Evolutionary conservation across 1,140 invertebrate species (phyloP).

Genomic region (Neotoxoptera formosana): DNA sequence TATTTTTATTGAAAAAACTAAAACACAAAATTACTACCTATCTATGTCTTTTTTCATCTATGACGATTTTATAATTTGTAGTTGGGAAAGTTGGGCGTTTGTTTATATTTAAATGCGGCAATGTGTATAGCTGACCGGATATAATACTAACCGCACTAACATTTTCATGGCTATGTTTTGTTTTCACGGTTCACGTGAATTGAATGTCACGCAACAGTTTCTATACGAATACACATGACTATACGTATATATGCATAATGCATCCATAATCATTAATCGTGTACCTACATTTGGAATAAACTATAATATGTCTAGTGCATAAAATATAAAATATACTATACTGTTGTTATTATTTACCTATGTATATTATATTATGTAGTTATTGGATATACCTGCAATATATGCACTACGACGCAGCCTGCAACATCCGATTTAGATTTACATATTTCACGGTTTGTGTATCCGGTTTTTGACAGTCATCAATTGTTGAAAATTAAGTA

Average conservation of each 20-base stretch:
- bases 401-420: neutral
- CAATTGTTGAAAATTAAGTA: neutral
- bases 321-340: neutral
- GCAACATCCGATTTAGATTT: neutral
- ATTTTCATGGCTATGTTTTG: conserved; percentile 53
- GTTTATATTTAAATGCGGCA: neutral
- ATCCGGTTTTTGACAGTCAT: neutral
- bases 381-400: neutral
- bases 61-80: neutral
- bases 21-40: neutral
- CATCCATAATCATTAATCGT: neutral
- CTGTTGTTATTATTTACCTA: neutral
- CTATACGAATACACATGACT: neutral
- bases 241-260: neutral
- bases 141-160: conserved; percentile 35
- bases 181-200: conserved; percentile 43
- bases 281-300: neutral
- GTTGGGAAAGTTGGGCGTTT: neutral
- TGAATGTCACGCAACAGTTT: conserved; percentile 16
- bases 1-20: neutral
- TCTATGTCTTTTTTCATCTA: neutral
- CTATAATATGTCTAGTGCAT: neutral
- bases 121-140: conserved; percentile 27
- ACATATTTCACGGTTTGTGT: neutral
- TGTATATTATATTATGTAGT: neutral